Percentiles rank a stretch among this genome's conserved stretches.
Conservation (phyloP, 2,888 invertebrate species). For the Drosophila tripunctata region DNA sequence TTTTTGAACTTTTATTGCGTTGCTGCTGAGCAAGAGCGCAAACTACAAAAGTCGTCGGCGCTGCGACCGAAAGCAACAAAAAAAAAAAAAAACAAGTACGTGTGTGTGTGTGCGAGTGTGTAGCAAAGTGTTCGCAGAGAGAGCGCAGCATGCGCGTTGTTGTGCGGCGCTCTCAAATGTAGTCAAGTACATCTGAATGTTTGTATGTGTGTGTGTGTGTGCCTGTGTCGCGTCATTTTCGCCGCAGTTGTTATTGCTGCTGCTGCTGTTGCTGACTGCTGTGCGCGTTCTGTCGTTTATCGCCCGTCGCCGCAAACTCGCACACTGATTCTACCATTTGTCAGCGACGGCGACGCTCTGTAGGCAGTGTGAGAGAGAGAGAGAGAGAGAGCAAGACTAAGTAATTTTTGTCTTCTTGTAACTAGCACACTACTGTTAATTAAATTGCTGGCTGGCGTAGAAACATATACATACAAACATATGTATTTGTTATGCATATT, state of each 20-base stretch:
- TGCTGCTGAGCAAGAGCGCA: constrained; percentile 77
- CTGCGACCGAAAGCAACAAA: constrained; percentile 33
- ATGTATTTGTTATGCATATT: constrained; percentile 28
- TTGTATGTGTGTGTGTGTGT: constrained; percentile 11
- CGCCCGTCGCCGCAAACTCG: constrained; percentile 48
- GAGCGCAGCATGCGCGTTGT: constrained; percentile 29
- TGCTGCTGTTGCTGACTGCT: constrained; percentile 5
- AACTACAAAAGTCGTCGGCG: constrained; percentile 64
- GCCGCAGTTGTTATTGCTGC: constrained; percentile 41
- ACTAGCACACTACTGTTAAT: constrained; percentile 35
- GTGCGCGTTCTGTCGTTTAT: constrained; percentile 51
- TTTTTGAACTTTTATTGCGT: constrained; percentile 80
- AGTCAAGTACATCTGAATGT: constrained; percentile 18
- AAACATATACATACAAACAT: too few relatives aligned
- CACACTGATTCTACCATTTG: constrained; percentile 50
- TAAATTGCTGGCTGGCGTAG: constrained; percentile 9
- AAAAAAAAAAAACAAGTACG: constrained; percentile 50
- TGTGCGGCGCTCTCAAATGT: constrained; percentile 51
- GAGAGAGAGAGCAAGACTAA: too few relatives aligned
- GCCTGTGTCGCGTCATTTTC: constrained; percentile 47
- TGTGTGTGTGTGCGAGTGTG: constrained; percentile 48
- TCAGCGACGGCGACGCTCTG: constrained; percentile 26
- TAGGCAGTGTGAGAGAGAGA: constrained; percentile 13
- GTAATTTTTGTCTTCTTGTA: constrained; percentile 15
- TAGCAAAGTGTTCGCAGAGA: constrained; percentile 43